Evolutionary conservation across 2,888 invertebrate genomes (phyloP), one percentile per base, ranked within the genome.

Genomic region (Drosophila fulvimacula): DNA sequence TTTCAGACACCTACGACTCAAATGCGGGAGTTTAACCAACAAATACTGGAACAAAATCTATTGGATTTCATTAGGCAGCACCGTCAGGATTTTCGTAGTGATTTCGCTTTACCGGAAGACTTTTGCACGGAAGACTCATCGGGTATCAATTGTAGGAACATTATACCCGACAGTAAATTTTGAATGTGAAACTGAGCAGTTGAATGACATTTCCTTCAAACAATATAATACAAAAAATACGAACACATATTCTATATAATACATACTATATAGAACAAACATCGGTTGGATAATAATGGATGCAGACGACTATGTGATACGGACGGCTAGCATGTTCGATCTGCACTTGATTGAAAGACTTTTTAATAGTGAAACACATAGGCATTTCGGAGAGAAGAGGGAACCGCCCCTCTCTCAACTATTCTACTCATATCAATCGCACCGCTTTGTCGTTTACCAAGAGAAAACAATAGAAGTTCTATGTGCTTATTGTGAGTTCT

Each of bases 61-160:
- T 41, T 85, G 0, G 48, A 62, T n/a, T 85, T 89, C 53, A 19
- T 89, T 11, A 48, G 89, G 1, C 24, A 51, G 0, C 56, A 70
- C 55, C 80, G 90, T 0, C 2, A 7, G 0, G 82, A 78, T 6
- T 89, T 85, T 17, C 21, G 49, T 1, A 49, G 85, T 32, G 39
- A 66, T 3, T 88, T 82, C 6, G 88, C 80, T 0, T 5, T 85
- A 13, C 85, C 85, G 2, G 86, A 88, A 36, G 88, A 88, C 38
- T 85, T 51, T 9, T 27, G 24, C 27, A 9, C 19, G 19, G 17
- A 13, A 2, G 17, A 27, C 13, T 3, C 13, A 4, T 7, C 17
- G 17, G 48, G 34, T 11, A 9, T 0, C 32, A 15, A 2, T 6
- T 51, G 34, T 21, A 13, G 5, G 13, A 3, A 19, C 11, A 0